phyloP scores from a whole-genome alignment of 2,888 invertebrate species.

The Cylloceria caligata region DNA sequence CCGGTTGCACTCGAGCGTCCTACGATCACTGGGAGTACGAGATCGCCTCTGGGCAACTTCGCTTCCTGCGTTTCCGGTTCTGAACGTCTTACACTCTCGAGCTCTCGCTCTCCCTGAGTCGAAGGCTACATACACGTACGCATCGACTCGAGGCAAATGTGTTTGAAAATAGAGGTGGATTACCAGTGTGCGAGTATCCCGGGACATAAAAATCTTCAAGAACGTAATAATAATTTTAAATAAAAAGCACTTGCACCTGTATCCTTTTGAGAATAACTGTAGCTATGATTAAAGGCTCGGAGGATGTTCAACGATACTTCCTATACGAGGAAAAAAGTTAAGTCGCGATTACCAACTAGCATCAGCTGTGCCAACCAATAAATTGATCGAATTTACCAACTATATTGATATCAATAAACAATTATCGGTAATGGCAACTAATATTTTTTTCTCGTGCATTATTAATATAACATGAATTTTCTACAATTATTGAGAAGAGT shows the following conservation, averaged over 20 bases:
- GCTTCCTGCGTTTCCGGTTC: slow-evolving; percentile 73
- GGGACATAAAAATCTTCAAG: neutral
- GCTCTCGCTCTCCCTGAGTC: slow-evolving; percentile 31
- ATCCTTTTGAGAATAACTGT: slow-evolving; percentile 32
- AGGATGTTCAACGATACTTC: slow-evolving; percentile 23
- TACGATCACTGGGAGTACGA: slow-evolving; percentile 49
- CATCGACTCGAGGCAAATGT: slow-evolving; percentile 46
- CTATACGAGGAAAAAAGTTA: neutral
- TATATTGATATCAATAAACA: too few species aligned
- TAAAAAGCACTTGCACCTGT: slow-evolving; percentile 12
- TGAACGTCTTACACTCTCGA: slow-evolving; percentile 50
- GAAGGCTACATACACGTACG: neutral
- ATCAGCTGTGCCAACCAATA: too few species aligned
- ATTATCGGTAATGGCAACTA: too few species aligned
- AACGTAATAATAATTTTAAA: slow-evolving; percentile 23
- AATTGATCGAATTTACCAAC: too few species aligned
- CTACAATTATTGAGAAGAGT: neutral
- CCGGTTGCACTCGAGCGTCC: slow-evolving; percentile 42
- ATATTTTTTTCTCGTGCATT: too few species aligned
- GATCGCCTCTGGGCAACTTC: slow-evolving; percentile 66
- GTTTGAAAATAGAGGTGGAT: slow-evolving; percentile 32
- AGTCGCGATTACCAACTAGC: too few species aligned
- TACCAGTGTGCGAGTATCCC: slow-evolving; percentile 13
- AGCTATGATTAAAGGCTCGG: slow-evolving; percentile 1
- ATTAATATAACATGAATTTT: neutral